Base-by-base conservation (phyloP, 2,888 invertebrate species). In the Stegana nigrithorax region DNA sequence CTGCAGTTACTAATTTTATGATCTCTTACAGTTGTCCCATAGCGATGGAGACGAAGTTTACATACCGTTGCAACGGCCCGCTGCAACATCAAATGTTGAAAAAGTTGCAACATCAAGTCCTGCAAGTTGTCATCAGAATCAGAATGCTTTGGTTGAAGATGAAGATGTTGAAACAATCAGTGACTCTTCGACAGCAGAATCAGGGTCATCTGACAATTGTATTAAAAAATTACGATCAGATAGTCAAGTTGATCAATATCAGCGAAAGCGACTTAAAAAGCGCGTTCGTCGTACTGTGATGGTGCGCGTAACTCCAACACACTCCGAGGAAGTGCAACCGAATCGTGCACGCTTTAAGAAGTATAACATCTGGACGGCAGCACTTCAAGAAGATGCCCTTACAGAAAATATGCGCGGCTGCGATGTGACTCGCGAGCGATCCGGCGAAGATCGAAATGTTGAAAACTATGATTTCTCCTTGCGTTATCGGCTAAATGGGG, bases 321-420 rank as follows among this genome's bases (percentile, higher is more conserved):
- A 71, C 4, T 67, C 65, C 1, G 78, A 73, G 1, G 63, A 65
- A 55, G 59, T 73, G 58, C 62, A 73, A 8, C 72, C 81, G 1
- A 82, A 76, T 64, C 86, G 87, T 14, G 72, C 87, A 0, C 87
- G 85, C 19, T 90, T 88, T 71, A 89, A 88, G 67, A 91, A 91
- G 83, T 94, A 93, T 78, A 92, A 92, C 83, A 89, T 95, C 69
- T 95, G 95, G 95, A 88, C 89, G 68, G 88, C 88, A 66, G 87
- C 89, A 23, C 81, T 90, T n/a, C 90, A 94, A 86, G 94, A 95
- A 81, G 94, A 94, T 71, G 88, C 92, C 0, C 85, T 95, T 58
- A 91, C 92, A 25, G 92, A 94, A 81, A 91, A 93, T 73, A 89
- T 95, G 86, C 90, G 90, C 10, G 90, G 90, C 44, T 93, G 93